Conservation (phyloP, 92 coral and sea anemone species). For the Ricordea florida region DNA sequence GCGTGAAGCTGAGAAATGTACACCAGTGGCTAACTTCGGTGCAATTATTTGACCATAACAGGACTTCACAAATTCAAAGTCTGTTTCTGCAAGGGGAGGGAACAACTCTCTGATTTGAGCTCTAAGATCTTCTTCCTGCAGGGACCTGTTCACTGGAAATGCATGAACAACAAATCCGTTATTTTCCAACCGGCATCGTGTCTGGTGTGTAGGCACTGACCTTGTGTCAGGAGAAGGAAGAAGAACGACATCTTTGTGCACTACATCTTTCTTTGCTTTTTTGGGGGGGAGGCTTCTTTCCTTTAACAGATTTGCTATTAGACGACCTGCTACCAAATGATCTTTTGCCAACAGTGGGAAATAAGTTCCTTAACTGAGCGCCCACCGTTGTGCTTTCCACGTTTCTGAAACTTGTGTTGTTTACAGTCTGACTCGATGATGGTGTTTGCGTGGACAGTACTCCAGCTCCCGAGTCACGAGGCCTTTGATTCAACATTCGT, state of each 20-base stretch:
- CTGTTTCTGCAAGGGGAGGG: conserved; percentile 29
- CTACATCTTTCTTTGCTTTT: conserved; percentile 42
- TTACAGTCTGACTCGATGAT: conserved; percentile 3
- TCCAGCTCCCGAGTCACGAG: not conserved
- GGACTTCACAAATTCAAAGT: conserved; percentile 46
- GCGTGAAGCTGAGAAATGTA: conserved; percentile 41
- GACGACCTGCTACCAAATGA: conserved; percentile 20
- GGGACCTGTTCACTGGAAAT: conserved; percentile 39
- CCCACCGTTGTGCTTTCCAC: conserved; percentile 21
- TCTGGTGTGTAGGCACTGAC: conserved; percentile 60
- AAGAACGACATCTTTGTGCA: conserved; percentile 50
- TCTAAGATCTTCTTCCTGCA: conserved; percentile 37
- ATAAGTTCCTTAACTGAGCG: conserved; percentile 41
- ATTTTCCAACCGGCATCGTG: conserved; percentile 48
- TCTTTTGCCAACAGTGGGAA: conserved; percentile 45
- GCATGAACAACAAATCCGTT: conserved; percentile 46
- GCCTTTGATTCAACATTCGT: conserved; percentile 31
- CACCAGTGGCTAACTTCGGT: conserved; percentile 56
- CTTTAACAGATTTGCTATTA: conserved; percentile 11
- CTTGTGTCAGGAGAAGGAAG: conserved; percentile 40
- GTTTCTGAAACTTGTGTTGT: too few relatives aligned
- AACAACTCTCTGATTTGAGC: conserved; percentile 48
- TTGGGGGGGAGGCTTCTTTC: conserved; percentile 42
- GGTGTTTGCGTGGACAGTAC: conserved; percentile 13
- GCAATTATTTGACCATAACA: conserved; percentile 61